phyloP scores from a whole-genome alignment of 2,113 vertebrate species.

The Rhinichthys klamathensis region DNA sequence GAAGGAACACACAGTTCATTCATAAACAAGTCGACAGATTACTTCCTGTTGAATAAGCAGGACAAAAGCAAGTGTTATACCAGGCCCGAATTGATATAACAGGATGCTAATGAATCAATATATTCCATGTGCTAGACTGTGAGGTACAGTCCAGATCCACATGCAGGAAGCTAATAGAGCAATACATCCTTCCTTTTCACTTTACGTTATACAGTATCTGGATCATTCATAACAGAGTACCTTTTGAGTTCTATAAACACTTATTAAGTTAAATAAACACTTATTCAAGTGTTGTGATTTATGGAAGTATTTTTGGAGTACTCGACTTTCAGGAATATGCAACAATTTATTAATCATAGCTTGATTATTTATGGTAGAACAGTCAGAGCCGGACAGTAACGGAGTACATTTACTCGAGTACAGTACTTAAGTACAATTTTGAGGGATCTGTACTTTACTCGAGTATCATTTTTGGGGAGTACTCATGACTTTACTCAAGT shows the following conservation, averaged over 20 bases:
- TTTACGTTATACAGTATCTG: not conserved
- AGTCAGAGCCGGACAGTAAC: too few species aligned
- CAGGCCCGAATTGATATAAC: slow-evolving; percentile 22
- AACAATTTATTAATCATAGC: not conserved
- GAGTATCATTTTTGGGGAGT: too few species aligned
- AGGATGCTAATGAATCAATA: not conserved
- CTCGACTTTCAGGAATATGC: not conserved
- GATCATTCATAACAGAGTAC: not conserved
- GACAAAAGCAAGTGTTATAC: slow-evolving; percentile 9
- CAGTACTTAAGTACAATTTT: too few species aligned
- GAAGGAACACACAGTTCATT: slow-evolving; percentile 50
- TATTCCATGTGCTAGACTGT: not conserved
- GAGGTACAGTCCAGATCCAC: not conserved
- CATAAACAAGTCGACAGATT: slow-evolving; percentile 52
- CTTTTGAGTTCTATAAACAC: not conserved
- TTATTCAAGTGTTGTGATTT: not conserved
- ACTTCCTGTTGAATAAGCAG: slow-evolving; percentile 47
- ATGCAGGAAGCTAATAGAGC: slow-evolving; percentile 35
- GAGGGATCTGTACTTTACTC: too few species aligned
- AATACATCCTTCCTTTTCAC: slow-evolving; percentile 27
- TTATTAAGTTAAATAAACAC: not conserved
- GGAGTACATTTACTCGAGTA: too few species aligned
- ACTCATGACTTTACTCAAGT: too few species aligned
- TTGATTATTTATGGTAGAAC: not conserved
- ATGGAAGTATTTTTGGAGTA: not conserved